A percentile compares a stretch with the other conserved stretches of the same genome.
These are phyloP conservation scores for Lethrus apterus DNA, from an alignment of 1,140 invertebrate species.

Conservation along the genomic window DNA sequence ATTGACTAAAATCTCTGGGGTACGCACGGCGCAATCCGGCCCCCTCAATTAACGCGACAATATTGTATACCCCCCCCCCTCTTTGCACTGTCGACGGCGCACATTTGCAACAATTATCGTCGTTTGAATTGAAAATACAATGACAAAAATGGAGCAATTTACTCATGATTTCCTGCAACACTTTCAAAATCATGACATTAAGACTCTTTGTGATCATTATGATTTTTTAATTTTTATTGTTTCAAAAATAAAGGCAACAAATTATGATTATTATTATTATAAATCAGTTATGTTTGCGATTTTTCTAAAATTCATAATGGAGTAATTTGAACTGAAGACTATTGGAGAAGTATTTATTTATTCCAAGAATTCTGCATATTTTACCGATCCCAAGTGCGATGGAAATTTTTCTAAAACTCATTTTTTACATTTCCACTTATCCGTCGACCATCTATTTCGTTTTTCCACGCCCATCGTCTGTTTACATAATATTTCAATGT, in stretches of 20 bases:
- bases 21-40: conserved; percentile 26
- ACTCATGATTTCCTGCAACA: not conserved
- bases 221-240: too few relatives aligned
- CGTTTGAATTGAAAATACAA: not conserved
- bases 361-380: too few relatives aligned
- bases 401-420: not conserved
- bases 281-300: too few relatives aligned
- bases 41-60: conserved; percentile 29
- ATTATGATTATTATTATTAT: too few relatives aligned
- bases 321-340: too few relatives aligned
- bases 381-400: too few relatives aligned
- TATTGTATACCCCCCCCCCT: conserved; percentile 11
- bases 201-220: too few relatives aligned
- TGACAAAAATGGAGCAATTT: not conserved
- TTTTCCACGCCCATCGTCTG: conserved; percentile 18
- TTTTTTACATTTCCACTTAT: conserved; percentile 13
- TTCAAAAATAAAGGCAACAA: too few relatives aligned
- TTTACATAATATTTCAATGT: conserved; percentile 26
- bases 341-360: too few relatives aligned
- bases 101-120: not conserved
- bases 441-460: conserved; percentile 19
- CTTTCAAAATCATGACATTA: too few relatives aligned
- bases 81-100: not conserved
- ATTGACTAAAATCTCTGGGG: conserved; percentile 26
- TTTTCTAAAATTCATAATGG: too few relatives aligned